Evolutionary conservation across 2,797 vertebrate species (phyloP).

Genomic region (Acridotheres tristis): DNA sequence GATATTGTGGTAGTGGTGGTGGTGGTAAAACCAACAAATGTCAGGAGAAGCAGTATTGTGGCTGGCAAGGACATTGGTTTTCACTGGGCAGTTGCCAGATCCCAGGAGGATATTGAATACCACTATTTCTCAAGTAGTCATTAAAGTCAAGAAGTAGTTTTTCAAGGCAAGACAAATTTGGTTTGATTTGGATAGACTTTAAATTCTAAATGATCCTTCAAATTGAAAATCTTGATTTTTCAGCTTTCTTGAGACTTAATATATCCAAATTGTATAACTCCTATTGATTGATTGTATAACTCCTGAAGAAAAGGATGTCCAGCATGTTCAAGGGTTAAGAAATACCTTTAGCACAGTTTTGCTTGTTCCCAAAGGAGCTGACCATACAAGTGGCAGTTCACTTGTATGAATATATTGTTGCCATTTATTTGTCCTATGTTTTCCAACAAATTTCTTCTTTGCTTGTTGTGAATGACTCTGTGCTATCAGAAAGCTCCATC

Average conservation of each 20-base stretch:
- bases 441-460: neutral
- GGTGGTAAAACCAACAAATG: neutral
- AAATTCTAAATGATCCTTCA: neutral
- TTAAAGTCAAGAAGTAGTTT: neutral
- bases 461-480: neutral
- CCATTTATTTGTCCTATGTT: neutral
- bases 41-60: neutral
- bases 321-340: neutral
- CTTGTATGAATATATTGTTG: neutral
- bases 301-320: neutral
- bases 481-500: neutral
- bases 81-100: neutral
- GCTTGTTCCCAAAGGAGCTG: neutral
- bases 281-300: neutral
- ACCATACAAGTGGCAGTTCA: neutral
- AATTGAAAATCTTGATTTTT: neutral
- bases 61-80: neutral
- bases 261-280: neutral
- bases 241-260: neutral
- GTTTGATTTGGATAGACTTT: neutral
- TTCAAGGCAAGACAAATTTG: neutral
- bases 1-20: neutral
- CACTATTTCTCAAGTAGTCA: neutral
- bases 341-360: neutral
- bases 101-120: neutral